A percentile compares a stretch with the other conserved stretches of the same genome.
Evolutionary conservation across 2,888 invertebrate species (phyloP).

Genomic region (Ophion obscuratus): DNA sequence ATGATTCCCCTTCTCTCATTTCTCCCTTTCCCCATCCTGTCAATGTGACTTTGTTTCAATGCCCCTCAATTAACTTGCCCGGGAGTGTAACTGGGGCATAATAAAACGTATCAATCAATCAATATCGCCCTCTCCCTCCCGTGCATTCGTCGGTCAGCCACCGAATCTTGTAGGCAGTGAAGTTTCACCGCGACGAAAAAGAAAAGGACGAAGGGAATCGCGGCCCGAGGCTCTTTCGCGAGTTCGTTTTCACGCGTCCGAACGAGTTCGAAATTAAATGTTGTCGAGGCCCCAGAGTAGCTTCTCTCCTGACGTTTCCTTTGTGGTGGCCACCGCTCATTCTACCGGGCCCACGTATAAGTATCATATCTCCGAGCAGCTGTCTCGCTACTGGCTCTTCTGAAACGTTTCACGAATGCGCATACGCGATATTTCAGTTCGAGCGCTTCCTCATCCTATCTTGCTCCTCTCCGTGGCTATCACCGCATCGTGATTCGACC

Average conservation of each 20-base stretch:
- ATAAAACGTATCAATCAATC: background rate
- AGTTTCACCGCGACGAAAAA: background rate
- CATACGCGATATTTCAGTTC: conserved; percentile 40
- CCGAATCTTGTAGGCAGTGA: background rate
- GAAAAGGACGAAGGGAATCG: background rate
- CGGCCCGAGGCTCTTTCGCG: conserved; percentile 39
- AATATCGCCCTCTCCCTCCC: background rate
- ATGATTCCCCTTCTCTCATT: too few relatives aligned
- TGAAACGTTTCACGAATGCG: conserved; percentile 50
- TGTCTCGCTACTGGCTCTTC: conserved; percentile 36
- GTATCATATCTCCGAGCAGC: conserved; percentile 56
- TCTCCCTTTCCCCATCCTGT: too few relatives aligned
- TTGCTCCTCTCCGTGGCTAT: conserved; percentile 12
- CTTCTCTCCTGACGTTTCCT: conserved; percentile 3
- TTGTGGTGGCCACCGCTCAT: conserved; percentile 26
- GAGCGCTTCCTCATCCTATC: conserved; percentile 60
- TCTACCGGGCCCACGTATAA: conserved; percentile 4
- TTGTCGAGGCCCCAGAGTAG: conserved; percentile 37
- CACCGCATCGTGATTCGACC: conserved; percentile 40
- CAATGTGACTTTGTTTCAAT: too few relatives aligned
- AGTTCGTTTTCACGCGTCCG: conserved; percentile 54
- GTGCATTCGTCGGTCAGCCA: background rate
- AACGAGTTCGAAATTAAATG: conserved; percentile 60
- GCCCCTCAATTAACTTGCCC: too few relatives aligned
- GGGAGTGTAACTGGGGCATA: too few relatives aligned